These are phyloP conservation scores for Galerucella nymphaeae DNA, from an alignment of 2,888 invertebrate species.

Conservation along the genomic window DNA sequence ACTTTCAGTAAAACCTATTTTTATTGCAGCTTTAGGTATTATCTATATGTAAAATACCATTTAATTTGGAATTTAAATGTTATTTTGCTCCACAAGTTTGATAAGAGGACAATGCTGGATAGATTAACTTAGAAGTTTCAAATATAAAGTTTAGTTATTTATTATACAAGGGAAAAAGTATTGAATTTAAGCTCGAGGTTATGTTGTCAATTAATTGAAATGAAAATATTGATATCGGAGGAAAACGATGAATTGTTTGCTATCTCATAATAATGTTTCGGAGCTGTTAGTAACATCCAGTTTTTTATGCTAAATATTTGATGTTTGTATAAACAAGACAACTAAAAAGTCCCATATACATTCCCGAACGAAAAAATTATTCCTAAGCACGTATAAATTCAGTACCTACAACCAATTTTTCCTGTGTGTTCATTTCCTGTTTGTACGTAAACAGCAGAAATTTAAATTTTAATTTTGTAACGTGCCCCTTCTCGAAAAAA, in stretches of 20 bases:
- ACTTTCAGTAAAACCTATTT: slow-evolving; percentile 28
- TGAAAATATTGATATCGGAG: too few relatives aligned
- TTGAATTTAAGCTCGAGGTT: too few relatives aligned
- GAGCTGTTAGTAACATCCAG: too few relatives aligned
- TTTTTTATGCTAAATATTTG: too few relatives aligned
- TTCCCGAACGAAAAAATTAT: background rate
- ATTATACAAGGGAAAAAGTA: too few relatives aligned
- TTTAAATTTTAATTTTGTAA: slow-evolving; percentile 39
- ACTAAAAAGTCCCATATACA: background rate
- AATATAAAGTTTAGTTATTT: too few relatives aligned
- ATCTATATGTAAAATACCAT: slow-evolving; percentile 5
- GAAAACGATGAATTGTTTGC: too few relatives aligned
- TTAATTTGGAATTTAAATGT: slow-evolving; percentile 4
- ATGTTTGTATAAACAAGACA: background rate
- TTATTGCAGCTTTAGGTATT: slow-evolving; percentile 15
- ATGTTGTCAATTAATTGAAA: too few relatives aligned
- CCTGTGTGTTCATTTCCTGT: slow-evolving; percentile 26
- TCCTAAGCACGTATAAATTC: slow-evolving; percentile 2
- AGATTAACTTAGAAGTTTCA: background rate
- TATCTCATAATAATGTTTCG: too few relatives aligned
- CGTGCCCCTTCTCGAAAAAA: slow-evolving; percentile 12
- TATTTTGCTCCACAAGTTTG: background rate
- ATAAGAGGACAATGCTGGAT: too few relatives aligned
- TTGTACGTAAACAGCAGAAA: slow-evolving; percentile 24
- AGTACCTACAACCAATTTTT: slow-evolving; percentile 29